Conservation (phyloP, 35 echinoderm and acorn worm genomes). For the Holothuria glaberrima region DNA sequence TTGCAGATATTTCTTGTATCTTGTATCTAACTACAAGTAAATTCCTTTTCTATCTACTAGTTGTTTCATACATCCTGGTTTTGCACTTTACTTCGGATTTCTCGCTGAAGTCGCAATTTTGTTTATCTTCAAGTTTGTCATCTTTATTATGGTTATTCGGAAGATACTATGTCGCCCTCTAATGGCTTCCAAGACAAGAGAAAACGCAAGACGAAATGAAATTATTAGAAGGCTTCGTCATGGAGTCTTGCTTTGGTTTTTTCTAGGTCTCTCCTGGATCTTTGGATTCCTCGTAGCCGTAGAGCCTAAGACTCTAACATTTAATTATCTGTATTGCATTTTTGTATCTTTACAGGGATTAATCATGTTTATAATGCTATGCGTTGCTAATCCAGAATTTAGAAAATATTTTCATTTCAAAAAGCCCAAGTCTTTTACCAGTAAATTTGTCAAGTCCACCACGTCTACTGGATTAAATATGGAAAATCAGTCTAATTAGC, state of each 20-base stretch:
- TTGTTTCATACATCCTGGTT: neutral
- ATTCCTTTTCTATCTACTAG: no score
- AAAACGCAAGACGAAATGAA: neutral
- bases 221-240: conserved; percentile 12
- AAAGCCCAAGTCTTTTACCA: no score
- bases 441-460: no score
- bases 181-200: neutral
- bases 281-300: neutral
- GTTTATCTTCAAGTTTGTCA: neutral
- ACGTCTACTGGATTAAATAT: no score
- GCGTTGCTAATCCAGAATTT: conserved; percentile 10
- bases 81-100: neutral
- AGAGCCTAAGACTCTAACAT: neutral
- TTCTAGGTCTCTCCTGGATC: no score
- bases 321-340: conserved; percentile 28
- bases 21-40: no score
- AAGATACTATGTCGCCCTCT: conserved; percentile 21
- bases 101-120: neutral
- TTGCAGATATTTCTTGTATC: no score
- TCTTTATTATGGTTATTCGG: neutral
- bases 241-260: conserved; percentile 28
- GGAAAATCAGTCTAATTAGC: no score
- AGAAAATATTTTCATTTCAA: neutral
- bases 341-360: neutral
- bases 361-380: neutral